These are phyloP conservation scores for Reinhardtius hippoglossoides DNA, from an alignment of 2,113 vertebrate genomes.

Conservation along the genomic window DNA sequence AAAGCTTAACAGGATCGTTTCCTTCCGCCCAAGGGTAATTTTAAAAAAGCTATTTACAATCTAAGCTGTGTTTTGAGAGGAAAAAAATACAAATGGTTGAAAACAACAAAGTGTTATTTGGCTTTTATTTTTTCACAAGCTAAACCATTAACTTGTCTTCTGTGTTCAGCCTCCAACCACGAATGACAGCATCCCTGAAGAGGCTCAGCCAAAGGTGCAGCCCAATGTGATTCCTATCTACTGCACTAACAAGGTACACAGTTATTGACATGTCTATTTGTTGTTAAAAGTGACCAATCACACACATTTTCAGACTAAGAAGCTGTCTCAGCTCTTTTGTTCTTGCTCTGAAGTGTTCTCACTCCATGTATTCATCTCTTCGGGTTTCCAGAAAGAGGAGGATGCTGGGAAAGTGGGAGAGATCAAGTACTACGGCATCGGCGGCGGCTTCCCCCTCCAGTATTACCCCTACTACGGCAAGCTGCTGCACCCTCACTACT, in stretches of 20 bases:
- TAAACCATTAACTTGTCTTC: not conserved
- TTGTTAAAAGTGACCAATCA: no score
- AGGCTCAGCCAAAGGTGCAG: conserved; percentile 80
- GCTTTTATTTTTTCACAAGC: not conserved
- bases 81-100: no score
- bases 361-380: accelerated
- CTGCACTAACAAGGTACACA: conserved; percentile 89
- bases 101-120: no score
- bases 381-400: conserved; percentile 85
- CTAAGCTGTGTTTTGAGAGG: no score
- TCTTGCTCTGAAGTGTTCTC: no score
- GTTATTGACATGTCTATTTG: not conserved
- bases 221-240: conserved; percentile 86
- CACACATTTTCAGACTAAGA: no score
- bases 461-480: conserved; percentile 98
- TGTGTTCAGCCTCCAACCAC: conserved; percentile 82
- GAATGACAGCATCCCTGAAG: conserved; percentile 84
- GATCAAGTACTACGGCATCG: conserved; percentile 89
- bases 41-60: not conserved
- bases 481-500: conserved; percentile 90
- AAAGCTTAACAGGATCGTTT: conserved; percentile 95
- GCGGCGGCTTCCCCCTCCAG: conserved; percentile 90
- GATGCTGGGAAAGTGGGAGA: conserved; percentile 86
- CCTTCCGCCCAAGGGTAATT: conserved; percentile 89
- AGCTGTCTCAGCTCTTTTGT: not conserved